A percentile compares a stretch with the other conserved stretches of the same genome.
Conservation (phyloP, 2,888 invertebrate genomes). For the Melanargia galathea region DNA sequence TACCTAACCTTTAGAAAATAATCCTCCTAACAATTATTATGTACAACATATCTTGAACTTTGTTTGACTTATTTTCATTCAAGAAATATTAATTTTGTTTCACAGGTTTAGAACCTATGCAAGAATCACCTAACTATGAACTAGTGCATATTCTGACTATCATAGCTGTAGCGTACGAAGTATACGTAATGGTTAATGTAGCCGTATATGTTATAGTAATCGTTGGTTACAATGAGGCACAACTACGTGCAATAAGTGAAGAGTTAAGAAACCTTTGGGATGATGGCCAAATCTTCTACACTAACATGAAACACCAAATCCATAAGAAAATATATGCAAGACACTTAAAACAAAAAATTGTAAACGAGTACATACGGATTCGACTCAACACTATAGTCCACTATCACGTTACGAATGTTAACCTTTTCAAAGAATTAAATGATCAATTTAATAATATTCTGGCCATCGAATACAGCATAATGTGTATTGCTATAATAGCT, state of each 20-base stretch:
- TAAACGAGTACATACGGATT: constrained; percentile 49
- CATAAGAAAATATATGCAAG: constrained; percentile 12
- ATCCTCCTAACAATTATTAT: too few relatives aligned
- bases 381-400: constrained; percentile 48
- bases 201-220: constrained; percentile 53
- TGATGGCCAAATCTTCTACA: constrained; percentile 46
- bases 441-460: constrained; percentile 50
- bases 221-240: constrained; percentile 57
- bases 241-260: constrained; percentile 55
- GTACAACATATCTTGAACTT: too few relatives aligned
- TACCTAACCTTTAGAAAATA: too few relatives aligned
- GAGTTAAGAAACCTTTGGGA: constrained; percentile 54
- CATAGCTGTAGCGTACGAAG: constrained; percentile 43
- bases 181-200: constrained; percentile 50
- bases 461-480: constrained; percentile 52
- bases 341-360: constrained; percentile 33
- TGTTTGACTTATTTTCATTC: not conserved
- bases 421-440: constrained; percentile 49
- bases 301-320: constrained; percentile 19
- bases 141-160: constrained; percentile 39
- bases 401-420: constrained; percentile 50
- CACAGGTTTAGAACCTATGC: constrained; percentile 60
- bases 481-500: constrained; percentile 53
- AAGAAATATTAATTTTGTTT: not conserved
- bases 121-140: constrained; percentile 59